Base-by-base conservation (phyloP, 2,888 invertebrate species). In the Chymomyza procnemis region DNA sequence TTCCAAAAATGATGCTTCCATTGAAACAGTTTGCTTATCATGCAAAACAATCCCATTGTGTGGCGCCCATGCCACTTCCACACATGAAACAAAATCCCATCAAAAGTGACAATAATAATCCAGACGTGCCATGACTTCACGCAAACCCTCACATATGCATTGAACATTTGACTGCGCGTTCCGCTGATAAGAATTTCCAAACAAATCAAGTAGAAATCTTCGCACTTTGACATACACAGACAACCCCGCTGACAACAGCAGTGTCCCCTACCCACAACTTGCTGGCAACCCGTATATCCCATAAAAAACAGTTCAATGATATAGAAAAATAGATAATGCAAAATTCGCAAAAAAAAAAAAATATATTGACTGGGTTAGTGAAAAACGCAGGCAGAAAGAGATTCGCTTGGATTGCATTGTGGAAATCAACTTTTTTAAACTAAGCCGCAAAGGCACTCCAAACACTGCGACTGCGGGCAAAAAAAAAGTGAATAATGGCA, bases 401-500 rank as follows among this genome's bases (percentile, higher is more conserved):
- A 21, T 8, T n/a, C 60, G 22, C n/a, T 54, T 18, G 48, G 3
- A 56, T 9, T 34, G 9, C 34, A 12, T 34, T 34, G 26, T 47
- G 50, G 30, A 81, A 77, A 75, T 75, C 83, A 85, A 73, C 83
- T 79, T 78, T 79, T 78, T 41, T 74, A 82, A 75, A 72, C 78
- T 87, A 82, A 82, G 82, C 87, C 85, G 79, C 82, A 81, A 75
- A 76, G 75, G 82, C 85, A 82, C 81, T 82, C 76, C 69, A 86
- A 74, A 55, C 61, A 57, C 54, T 59, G 14, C 19, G 18, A 69
- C 71, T 69, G n/a, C n/a, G n/a, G 74, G 74, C 76, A 76, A 78
- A 80, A 87, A 76, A 78, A 80, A 87, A 83, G 84, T 87, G 85
- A 85, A 85, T 83, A 87, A 82, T 86, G 85, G 69, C 68, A 86